phyloP scores from a whole-genome alignment of 2,113 vertebrate species.

The Xenopus tropicalis region UCB_Xtro_10.0 CM004450.2:99589501-99590000 shows the following conservation, averaged over 20 bases:
- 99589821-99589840: no score
- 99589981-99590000: no score
- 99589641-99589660: slow-evolving; percentile 96
- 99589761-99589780: not conserved
- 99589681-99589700: no score
- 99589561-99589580: slow-evolving; percentile 97
- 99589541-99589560: slow-evolving; percentile 92
- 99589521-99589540: not conserved
- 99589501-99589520: not conserved
- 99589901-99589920: no score
- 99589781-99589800: not conserved
- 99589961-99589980: no score
- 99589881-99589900: no score
- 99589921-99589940: no score
- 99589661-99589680: slow-evolving; percentile 57
- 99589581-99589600: slow-evolving; percentile 95
- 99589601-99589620: slow-evolving; percentile 86
- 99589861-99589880: no score
- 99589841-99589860: no score
- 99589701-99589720: no score
- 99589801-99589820: not conserved
- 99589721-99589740: not conserved
- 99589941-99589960: no score
- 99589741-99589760: no score
- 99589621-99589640: slow-evolving; percentile 82